Percentiles rank a stretch among this genome's conserved stretches.
These are phyloP conservation scores for Toxotes jaculatrix DNA, from an alignment of 2,113 vertebrate genomes.

Conservation along the genomic window DNA sequence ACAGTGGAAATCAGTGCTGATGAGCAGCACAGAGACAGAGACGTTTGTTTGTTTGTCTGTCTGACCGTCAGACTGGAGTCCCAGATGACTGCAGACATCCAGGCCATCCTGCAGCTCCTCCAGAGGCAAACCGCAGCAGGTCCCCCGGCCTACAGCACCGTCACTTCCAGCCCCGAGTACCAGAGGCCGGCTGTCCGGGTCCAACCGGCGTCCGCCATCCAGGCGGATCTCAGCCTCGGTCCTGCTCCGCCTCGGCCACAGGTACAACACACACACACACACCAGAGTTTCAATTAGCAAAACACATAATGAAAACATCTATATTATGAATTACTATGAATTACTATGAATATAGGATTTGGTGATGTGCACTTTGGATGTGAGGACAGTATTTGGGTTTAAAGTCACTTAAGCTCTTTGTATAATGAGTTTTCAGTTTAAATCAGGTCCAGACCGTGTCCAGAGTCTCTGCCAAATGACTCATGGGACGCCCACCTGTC, in stretches of 20 bases:
- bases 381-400: no score
- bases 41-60: neutral
- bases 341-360: no score
- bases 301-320: no score
- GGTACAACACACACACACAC: slow-evolving; percentile 38
- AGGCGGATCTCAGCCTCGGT: slow-evolving; percentile 85
- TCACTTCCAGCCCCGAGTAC: slow-evolving; percentile 89
- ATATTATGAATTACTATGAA: no score
- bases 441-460: no score
- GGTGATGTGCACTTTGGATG: no score
- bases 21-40: no score
- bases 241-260: slow-evolving; percentile 65
- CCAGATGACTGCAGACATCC: slow-evolving; percentile 97
- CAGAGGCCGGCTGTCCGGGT: slow-evolving; percentile 82
- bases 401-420: no score
- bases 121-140: slow-evolving; percentile 90
- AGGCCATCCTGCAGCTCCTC: slow-evolving; percentile 95
- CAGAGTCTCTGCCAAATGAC: neutral
- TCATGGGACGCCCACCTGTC: slow-evolving; percentile 32
- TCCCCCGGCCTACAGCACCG: slow-evolving; percentile 94
- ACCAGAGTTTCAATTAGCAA: no score
- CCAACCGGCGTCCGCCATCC: slow-evolving; percentile 84
- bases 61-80: slow-evolving; percentile 90
- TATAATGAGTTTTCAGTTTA: no score
- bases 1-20: no score